A percentile compares a stretch with the other conserved stretches of the same genome.
phyloP scores from a whole-genome alignment of 2,888 invertebrate species.

The Trichogramma dendrolimi region DNA sequence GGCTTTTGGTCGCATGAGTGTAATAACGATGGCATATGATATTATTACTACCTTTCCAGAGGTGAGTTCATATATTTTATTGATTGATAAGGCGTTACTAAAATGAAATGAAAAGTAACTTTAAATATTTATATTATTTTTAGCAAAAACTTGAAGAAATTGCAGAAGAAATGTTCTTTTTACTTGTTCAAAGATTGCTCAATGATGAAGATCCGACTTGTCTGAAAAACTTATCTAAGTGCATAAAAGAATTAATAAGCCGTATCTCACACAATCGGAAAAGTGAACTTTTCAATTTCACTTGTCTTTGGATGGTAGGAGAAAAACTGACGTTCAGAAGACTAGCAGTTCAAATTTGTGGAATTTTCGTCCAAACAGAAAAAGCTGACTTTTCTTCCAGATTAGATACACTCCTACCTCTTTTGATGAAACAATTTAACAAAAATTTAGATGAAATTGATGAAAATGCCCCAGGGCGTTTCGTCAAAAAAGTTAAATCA shows the following conservation, averaged over 20 bases:
- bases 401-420: conserved; percentile 60
- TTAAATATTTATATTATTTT: conserved; percentile 27
- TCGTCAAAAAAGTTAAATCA: conserved; percentile 37
- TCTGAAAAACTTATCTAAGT: conserved; percentile 67
- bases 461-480: conserved; percentile 43
- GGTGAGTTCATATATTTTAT: conserved; percentile 54
- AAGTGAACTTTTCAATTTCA: conserved; percentile 68
- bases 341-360: conserved; percentile 73
- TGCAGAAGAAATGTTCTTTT: conserved; percentile 67
- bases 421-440: conserved; percentile 53
- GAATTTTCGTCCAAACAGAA: conserved; percentile 76
- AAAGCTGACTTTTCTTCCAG: conserved; percentile 66
- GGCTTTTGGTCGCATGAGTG: conserved; percentile 79
- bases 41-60: conserved; percentile 73
- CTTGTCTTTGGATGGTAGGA: conserved; percentile 67
- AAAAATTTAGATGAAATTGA: conserved; percentile 27
- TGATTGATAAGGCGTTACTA: not conserved
- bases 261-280: conserved; percentile 58
- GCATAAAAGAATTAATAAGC: conserved; percentile 67
- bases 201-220: conserved; percentile 79
- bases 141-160: conserved; percentile 62
- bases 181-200: conserved; percentile 72
- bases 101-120: not conserved
- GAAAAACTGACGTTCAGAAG: conserved; percentile 65
- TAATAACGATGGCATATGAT: conserved; percentile 76